Percentiles rank a stretch among this genome's conserved stretches.
phyloP scores from a whole-genome alignment of 1,140 invertebrate genomes.

The Drosophila mayri region DNA sequence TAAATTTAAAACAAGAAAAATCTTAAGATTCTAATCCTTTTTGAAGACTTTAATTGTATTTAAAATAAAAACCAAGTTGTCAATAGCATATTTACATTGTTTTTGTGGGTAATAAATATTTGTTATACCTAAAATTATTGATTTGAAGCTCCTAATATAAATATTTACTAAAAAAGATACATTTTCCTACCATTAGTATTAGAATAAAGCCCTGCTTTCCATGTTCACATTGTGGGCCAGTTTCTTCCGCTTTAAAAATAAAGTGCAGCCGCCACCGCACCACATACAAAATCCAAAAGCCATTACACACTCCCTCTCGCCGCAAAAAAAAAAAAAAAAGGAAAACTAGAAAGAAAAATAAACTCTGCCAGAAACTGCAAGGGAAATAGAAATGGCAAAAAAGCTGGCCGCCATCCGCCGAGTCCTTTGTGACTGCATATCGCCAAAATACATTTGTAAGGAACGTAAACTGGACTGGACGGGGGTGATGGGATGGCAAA shows the following conservation, averaged over 20 bases:
- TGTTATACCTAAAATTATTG: not conserved
- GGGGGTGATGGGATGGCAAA: constrained; percentile 20
- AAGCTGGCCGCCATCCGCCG: constrained; percentile 34
- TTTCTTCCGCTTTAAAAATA: constrained; percentile 17
- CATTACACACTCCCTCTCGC: constrained; percentile 51
- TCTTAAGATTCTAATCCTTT: rapidly evolving
- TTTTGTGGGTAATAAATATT: not conserved
- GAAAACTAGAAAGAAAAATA: not conserved
- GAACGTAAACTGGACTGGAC: constrained; percentile 7
- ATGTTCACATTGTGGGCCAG: too few species aligned
- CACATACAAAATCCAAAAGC: constrained; percentile 60
- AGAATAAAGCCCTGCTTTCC: not conserved
- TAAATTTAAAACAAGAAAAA: not conserved
- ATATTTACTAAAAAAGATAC: not conserved
- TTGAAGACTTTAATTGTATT: too few species aligned
- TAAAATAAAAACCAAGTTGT: not conserved
- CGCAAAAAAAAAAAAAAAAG: not conserved
- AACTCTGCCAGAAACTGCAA: constrained; percentile 29
- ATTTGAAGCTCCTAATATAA: not conserved
- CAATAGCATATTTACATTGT: not conserved
- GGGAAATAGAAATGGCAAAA: constrained; percentile 62
- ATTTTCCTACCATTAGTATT: not conserved
- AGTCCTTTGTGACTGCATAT: constrained; percentile 77
- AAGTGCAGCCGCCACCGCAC: constrained; percentile 11
- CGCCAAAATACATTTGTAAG: constrained; percentile 51